A percentile compares a stretch with the other conserved stretches of the same genome.
phyloP scores from a whole-genome alignment of 2,888 invertebrate genomes.

The Hemaris fuciformis region DNA sequence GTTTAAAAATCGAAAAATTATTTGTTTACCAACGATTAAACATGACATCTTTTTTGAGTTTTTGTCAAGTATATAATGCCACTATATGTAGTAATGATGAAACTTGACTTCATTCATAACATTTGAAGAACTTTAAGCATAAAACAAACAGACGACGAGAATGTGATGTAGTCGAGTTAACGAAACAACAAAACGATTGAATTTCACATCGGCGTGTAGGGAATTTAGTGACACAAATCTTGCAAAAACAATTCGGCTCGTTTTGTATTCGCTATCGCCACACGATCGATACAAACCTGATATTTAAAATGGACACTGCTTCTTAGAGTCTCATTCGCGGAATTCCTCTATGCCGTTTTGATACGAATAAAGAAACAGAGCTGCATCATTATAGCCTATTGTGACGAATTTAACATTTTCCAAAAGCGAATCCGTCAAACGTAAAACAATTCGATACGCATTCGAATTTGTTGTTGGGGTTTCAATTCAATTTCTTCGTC shows the following conservation, averaged over 20 bases:
- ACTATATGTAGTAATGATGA: too few relatives aligned
- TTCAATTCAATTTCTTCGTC: slow-evolving; percentile 80
- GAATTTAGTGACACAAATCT: slow-evolving; percentile 51
- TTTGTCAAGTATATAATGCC: too few relatives aligned
- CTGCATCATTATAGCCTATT: slow-evolving; percentile 80
- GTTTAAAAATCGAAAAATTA: too few relatives aligned
- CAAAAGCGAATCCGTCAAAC: slow-evolving; percentile 79
- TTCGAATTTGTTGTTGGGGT: slow-evolving; percentile 78
- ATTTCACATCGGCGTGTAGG: slow-evolving; percentile 40
- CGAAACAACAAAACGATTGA: slow-evolving; percentile 16
- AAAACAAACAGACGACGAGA: too few relatives aligned
- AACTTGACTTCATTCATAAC: too few relatives aligned
- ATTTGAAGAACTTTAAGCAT: neutral
- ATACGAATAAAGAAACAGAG: slow-evolving; percentile 68
- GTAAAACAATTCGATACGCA: slow-evolving; percentile 82
- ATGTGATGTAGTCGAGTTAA: slow-evolving; percentile 22
- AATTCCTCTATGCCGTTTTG: slow-evolving; percentile 69
- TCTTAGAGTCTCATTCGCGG: slow-evolving; percentile 57
- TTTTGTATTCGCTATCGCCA: slow-evolving; percentile 68
- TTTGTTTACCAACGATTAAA: too few relatives aligned
- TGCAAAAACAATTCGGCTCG: slow-evolving; percentile 55
- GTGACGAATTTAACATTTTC: slow-evolving; percentile 75
- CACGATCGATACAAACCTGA: slow-evolving; percentile 66
- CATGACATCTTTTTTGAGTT: too few relatives aligned
- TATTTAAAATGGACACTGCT: slow-evolving; percentile 55